Evolutionary conservation across 2,113 vertebrate species (phyloP).

Genomic region (Copsychus sechellarum): DNA sequence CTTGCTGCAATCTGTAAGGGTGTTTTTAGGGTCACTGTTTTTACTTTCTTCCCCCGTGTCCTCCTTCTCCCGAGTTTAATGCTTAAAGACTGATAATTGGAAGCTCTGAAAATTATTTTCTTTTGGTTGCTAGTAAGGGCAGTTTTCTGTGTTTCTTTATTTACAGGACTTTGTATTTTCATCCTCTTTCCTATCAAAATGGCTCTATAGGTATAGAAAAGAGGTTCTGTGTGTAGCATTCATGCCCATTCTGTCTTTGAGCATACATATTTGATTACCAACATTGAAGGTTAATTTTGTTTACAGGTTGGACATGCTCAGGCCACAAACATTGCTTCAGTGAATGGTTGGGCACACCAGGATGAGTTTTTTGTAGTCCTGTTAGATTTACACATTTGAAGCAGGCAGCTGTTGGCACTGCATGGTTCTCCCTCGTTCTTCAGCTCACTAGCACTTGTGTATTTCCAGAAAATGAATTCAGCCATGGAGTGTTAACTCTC

Average conservation of each 20-base stretch:
- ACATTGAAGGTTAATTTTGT: not conserved
- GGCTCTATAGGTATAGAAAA: not conserved
- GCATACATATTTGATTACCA: not conserved
- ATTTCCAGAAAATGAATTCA: not conserved
- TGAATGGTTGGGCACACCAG: not conserved
- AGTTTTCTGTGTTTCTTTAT: not conserved
- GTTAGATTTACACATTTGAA: not conserved
- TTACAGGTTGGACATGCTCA: not conserved
- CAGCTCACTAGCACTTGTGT: not conserved
- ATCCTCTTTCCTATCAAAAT: not conserved
- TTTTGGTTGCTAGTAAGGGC: not conserved
- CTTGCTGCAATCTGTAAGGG: not conserved
- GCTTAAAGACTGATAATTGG: not conserved
- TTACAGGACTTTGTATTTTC: not conserved
- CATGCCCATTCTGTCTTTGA: not conserved
- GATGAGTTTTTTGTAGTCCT: not conserved
- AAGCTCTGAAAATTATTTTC: not conserved
- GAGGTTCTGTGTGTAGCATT: not conserved
- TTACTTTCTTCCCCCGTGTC: not conserved
- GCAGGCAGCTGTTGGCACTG: not conserved
- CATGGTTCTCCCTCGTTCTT: not conserved
- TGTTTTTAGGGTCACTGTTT: not conserved
- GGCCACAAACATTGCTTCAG: not conserved
- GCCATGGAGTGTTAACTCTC: not conserved
- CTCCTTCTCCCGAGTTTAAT: not conserved